A percentile compares a stretch with the other conserved stretches of the same genome.
Conservation (phyloP, 2,113 vertebrate genomes). For the Prinia subflava region DNA sequence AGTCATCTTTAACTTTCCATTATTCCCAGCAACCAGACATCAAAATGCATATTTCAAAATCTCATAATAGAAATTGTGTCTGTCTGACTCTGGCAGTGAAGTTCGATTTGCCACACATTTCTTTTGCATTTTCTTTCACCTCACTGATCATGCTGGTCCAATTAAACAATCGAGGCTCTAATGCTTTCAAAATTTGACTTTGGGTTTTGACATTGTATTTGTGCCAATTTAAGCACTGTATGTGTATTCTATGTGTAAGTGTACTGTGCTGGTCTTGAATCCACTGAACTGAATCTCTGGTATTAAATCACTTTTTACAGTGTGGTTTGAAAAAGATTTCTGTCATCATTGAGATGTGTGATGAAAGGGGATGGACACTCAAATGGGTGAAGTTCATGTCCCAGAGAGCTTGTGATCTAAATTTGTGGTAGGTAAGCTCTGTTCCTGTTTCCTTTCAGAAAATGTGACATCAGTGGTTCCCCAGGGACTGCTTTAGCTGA, state of each 20-base stretch:
- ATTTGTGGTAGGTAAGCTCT: not conserved
- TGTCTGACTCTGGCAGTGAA: not conserved
- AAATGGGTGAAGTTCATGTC: not conserved
- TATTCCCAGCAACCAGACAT: not conserved
- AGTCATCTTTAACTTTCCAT: not conserved
- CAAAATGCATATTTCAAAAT: not conserved
- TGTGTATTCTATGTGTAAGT: not conserved
- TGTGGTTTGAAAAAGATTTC: not conserved
- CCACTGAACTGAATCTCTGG: not conserved
- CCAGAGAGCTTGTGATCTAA: not conserved
- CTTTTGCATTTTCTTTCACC: not conserved
- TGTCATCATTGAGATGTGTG: not conserved
- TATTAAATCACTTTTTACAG: not conserved
- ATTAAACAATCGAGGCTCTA: not conserved
- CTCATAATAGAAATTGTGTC: not conserved
- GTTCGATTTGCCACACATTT: not conserved
- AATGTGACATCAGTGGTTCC: not conserved
- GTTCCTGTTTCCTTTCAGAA: not conserved
- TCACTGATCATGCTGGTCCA: not conserved
- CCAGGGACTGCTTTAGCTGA: not conserved
- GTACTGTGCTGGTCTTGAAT: not conserved
- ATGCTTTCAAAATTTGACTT: not conserved
- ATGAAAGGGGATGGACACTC: not conserved
- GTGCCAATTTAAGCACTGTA: not conserved
- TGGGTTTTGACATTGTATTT: not conserved